These are phyloP conservation scores for Xenopus petersii DNA, from an alignment of 2,797 vertebrate species.

Conservation along the genomic window DNA sequence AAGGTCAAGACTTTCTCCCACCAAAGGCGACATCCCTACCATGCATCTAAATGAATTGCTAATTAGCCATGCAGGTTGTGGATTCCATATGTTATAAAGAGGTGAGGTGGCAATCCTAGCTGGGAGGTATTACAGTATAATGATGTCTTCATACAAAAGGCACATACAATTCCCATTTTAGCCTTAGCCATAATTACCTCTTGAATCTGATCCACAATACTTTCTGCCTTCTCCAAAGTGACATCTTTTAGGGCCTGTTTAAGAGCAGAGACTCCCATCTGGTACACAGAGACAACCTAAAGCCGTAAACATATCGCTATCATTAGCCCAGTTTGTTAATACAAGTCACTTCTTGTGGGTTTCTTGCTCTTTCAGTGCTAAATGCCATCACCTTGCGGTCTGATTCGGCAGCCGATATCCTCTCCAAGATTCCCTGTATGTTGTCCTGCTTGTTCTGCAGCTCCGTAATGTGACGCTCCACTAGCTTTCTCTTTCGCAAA, in stretches of 20 bases:
- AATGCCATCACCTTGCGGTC: constrained; percentile 82
- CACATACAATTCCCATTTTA: too few species aligned
- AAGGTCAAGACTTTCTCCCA: too few species aligned
- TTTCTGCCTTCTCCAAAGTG: constrained; percentile 88
- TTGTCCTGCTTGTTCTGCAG: constrained; percentile 86
- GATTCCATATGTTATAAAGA: too few species aligned
- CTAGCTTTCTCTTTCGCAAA: constrained; percentile 77
- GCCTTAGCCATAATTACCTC: constrained; percentile 69
- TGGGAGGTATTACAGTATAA: too few species aligned
- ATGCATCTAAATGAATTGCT: too few species aligned
- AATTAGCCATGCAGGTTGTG: too few species aligned
- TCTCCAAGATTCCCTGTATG: constrained; percentile 87
- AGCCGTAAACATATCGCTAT: not conserved
- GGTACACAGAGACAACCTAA: constrained; percentile 91
- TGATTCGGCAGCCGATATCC: constrained; percentile 88
- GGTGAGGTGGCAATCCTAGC: too few species aligned
- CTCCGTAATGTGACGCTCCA: constrained; percentile 78
- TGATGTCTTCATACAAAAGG: too few species aligned
- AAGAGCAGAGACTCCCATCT: constrained; percentile 86
- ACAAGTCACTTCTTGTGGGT: not conserved
- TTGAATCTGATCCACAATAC: constrained; percentile 93
- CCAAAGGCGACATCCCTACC: too few species aligned
- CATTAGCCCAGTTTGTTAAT: not conserved
- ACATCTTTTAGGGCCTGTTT: constrained; percentile 88
- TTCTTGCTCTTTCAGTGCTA: not conserved